phyloP scores from a whole-genome alignment of 2,888 invertebrate species.

The Sicus ferrugineus region DNA sequence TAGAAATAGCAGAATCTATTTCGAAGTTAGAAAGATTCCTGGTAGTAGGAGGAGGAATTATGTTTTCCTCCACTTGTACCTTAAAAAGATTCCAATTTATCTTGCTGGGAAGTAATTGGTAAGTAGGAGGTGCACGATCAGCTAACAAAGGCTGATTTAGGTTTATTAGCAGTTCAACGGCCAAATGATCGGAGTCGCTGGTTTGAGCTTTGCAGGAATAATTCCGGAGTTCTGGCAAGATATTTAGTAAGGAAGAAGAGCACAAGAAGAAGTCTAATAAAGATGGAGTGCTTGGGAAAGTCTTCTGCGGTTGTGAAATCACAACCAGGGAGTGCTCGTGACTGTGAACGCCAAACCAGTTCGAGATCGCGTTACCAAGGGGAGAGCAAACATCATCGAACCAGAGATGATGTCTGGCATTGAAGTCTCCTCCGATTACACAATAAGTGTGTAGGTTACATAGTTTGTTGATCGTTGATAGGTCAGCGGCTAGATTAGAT shows the following conservation, averaged over 20 bases:
- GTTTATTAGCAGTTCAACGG: neutral
- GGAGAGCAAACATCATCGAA: neutral
- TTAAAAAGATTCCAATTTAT: neutral
- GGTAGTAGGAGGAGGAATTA: neutral
- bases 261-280: neutral
- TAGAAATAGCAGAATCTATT: neutral
- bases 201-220: neutral
- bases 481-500: neutral
- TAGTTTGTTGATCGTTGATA: neutral
- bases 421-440: neutral
- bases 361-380: neutral
- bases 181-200: neutral
- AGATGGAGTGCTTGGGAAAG: neutral
- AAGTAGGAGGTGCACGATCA: neutral
- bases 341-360: neutral
- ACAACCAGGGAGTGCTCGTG: neutral
- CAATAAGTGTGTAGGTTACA: neutral
- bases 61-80: neutral
- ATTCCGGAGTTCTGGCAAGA: neutral
- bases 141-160: too few relatives aligned
- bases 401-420: too few relatives aligned
- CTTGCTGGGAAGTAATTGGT: neutral
- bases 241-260: neutral
- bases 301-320: neutral
- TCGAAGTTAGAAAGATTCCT: neutral